Conservation (phyloP, 2,797 vertebrate genomes). For the Clarias platycephalus region DNA sequence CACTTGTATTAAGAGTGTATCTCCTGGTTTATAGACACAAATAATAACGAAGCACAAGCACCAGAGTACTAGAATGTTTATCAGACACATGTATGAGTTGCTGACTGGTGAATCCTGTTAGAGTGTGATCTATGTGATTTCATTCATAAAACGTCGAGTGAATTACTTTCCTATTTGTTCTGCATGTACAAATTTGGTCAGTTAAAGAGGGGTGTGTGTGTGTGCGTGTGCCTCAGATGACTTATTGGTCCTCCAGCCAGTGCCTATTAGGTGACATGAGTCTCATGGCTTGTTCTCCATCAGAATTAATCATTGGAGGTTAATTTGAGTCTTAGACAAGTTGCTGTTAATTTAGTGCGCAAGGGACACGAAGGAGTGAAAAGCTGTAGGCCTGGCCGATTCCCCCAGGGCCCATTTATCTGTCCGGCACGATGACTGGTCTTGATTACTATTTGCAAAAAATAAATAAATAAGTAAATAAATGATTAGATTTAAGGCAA, state of each 20-base stretch:
- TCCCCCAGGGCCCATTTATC: conserved; percentile 90
- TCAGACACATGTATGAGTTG: background rate
- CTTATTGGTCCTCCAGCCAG: conserved; percentile 81
- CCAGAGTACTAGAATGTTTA: background rate
- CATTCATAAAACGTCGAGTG: background rate
- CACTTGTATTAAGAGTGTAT: background rate
- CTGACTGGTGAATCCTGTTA: conserved; percentile 12
- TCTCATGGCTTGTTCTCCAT: conserved; percentile 81
- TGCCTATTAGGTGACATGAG: conserved; percentile 83
- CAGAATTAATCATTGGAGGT: conserved; percentile 92
- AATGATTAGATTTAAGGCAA: conserved; percentile 89
- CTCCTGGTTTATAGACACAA: background rate
- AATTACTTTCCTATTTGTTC: conserved; percentile 7
- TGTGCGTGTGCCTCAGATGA: conserved; percentile 60
- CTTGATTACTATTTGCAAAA: conserved; percentile 95
- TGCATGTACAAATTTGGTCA: conserved; percentile 27
- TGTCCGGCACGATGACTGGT: conserved; percentile 83
- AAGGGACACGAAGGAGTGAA: conserved; percentile 81
- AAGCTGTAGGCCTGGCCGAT: conserved; percentile 80
- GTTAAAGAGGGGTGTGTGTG: background rate
- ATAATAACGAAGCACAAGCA: background rate
- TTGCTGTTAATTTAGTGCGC: conserved; percentile 93
- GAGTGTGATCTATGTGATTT: background rate
- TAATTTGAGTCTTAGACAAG: conserved; percentile 94
- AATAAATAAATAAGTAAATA: conserved; percentile 62